Conservation (phyloP, 2,888 invertebrate species). For the Cistogaster globosa region DNA sequence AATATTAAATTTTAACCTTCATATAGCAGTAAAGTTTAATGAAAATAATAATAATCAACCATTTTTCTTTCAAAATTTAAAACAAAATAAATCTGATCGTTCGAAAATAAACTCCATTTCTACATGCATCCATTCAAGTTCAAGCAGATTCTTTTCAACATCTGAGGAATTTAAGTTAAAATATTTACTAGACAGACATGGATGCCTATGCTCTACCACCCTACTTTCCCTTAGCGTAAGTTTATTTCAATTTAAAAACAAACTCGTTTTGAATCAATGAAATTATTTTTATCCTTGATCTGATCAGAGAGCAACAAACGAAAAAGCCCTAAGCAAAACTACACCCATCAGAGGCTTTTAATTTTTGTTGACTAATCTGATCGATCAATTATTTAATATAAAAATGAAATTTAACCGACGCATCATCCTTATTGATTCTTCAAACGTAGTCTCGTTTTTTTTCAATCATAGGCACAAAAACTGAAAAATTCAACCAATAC, state of each 20-base stretch:
- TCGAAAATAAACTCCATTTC: not conserved
- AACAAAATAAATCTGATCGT: not conserved
- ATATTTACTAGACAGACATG: slow-evolving; percentile 65
- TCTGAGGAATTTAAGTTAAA: not conserved
- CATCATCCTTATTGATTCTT: no score
- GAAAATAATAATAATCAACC: not conserved
- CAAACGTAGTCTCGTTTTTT: no score
- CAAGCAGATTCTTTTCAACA: not conserved
- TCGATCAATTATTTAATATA: not conserved
- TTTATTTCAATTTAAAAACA: slow-evolving; percentile 13
- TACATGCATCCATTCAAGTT: slow-evolving; percentile 5
- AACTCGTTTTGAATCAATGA: not conserved
- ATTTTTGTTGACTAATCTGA: slow-evolving; percentile 24
- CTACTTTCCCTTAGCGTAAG: slow-evolving; percentile 78
- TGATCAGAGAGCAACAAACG: slow-evolving; percentile 29
- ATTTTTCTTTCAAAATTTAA: not conserved
- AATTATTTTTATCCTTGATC: not conserved
- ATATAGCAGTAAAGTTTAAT: not conserved
- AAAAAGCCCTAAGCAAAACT: slow-evolving; percentile 44
- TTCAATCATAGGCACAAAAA: no score
- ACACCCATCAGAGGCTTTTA: slow-evolving; percentile 46
- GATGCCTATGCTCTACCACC: slow-evolving; percentile 77
- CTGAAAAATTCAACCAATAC: no score
- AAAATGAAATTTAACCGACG: no score
- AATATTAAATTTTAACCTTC: not conserved